These are phyloP conservation scores for Apamea sordens DNA, from an alignment of 2,888 invertebrate genomes.

Conservation along the genomic window DNA sequence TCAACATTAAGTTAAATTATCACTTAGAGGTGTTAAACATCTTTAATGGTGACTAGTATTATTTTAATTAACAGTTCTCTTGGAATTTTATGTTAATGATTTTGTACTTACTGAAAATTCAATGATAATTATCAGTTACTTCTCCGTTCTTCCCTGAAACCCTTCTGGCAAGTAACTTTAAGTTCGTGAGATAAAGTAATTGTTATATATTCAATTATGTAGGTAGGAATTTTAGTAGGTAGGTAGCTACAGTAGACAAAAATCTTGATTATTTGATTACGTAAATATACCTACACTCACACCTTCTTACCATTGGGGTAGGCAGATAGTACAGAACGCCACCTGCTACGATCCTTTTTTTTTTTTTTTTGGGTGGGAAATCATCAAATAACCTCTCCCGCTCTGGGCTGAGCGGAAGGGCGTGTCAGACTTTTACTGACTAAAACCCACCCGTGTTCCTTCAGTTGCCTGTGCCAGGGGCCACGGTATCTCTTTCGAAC, in stretches of 20 bases:
- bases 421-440: too few relatives aligned
- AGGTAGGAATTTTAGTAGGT: neutral
- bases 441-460: too few relatives aligned
- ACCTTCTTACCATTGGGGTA: too few relatives aligned
- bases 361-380: too few relatives aligned
- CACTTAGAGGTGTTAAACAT: constrained; percentile 51
- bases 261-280: neutral
- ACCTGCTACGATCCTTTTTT: too few relatives aligned
- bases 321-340: too few relatives aligned
- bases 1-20: constrained; percentile 56
- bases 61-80: constrained; percentile 51
- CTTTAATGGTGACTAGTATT: constrained; percentile 39
- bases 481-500: too few relatives aligned
- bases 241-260: neutral
- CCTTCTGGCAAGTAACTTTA: neutral
- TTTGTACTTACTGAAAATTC: neutral
- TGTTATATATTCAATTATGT: neutral
- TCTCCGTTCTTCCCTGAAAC: neutral
- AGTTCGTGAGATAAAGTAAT: neutral
- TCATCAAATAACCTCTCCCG: too few relatives aligned
- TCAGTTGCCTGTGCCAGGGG: too few relatives aligned
- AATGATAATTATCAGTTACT: neutral
- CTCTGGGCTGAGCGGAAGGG: too few relatives aligned
- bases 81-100: constrained; percentile 19
- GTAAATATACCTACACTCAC: too few relatives aligned